phyloP scores from a whole-genome alignment of 2,797 vertebrate genomes.

The Orestias chungarensis region DNA sequence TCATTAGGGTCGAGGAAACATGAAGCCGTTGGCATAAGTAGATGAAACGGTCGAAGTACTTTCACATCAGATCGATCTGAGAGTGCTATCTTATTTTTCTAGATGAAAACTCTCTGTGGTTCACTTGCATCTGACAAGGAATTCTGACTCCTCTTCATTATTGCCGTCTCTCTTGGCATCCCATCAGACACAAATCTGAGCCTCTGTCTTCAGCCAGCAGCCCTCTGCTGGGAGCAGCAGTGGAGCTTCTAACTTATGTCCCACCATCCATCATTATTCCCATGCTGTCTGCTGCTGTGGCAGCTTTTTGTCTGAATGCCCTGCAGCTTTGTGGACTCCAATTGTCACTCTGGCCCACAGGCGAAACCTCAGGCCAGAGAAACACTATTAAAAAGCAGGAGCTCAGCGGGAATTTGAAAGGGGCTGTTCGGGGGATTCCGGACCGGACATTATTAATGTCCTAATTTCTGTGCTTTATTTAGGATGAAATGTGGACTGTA shows the following conservation, averaged over 20 bases:
- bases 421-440: conserved; percentile 14
- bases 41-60: conserved; percentile 36
- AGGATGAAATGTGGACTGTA: conserved; percentile 22
- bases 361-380: conserved; percentile 31
- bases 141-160: conserved; percentile 7
- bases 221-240: conserved; percentile 38
- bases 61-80: conserved; percentile 53
- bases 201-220: conserved; percentile 38
- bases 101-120: conserved; percentile 19
- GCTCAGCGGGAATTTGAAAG: conserved; percentile 14
- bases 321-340: conserved; percentile 53
- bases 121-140: background rate
- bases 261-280: conserved; percentile 64
- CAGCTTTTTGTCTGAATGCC: conserved; percentile 65
- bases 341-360: conserved; percentile 66
- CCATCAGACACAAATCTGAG: conserved; percentile 35
- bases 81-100: conserved; percentile 43
- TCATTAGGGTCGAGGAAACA: conserved; percentile 22
- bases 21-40: conserved; percentile 16
- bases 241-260: conserved; percentile 40
- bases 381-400: conserved; percentile 45
- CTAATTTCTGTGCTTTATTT: conserved; percentile 52
- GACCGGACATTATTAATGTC: conserved; percentile 39
- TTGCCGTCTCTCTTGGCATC: conserved; percentile 27
- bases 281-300: conserved; percentile 40